Percentiles rank a stretch among this genome's conserved stretches.
Evolutionary conservation across 2,113 vertebrate species (phyloP).

Genomic region (Drymodes brunneopygia): DNA sequence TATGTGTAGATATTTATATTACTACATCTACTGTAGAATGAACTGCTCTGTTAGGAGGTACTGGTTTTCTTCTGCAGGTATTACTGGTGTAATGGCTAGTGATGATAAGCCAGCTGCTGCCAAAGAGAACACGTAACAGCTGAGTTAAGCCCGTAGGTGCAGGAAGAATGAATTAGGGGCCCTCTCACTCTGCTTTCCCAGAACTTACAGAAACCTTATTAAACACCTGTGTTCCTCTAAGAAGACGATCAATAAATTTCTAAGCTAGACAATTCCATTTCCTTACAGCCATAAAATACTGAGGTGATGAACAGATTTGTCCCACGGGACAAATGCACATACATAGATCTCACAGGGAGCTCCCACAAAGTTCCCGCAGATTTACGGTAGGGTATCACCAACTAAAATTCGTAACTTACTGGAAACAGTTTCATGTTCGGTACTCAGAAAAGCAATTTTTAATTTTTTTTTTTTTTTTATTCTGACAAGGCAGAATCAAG

Average conservation of each 20-base stretch:
- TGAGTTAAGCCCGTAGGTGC: rapidly evolving
- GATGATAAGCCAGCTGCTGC: neutral
- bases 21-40: neutral
- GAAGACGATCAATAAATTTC: neutral
- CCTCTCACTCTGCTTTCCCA: neutral
- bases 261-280: neutral
- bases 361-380: neutral
- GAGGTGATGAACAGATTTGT: rapidly evolving
- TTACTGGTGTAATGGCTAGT: neutral
- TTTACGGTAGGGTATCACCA: neutral
- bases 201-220: neutral
- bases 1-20: neutral
- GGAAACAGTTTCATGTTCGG: rapidly evolving
- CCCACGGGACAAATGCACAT: rapidly evolving
- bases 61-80: neutral
- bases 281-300: neutral
- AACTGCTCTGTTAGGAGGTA: neutral
- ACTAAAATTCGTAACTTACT: rapidly evolving
- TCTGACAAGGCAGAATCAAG: neutral
- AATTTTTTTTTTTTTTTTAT: neutral
- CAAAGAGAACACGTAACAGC: rapidly evolving
- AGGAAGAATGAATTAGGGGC: neutral
- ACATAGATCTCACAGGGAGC: rapidly evolving
- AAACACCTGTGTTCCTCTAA: neutral
- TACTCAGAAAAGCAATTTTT: neutral